Evolutionary conservation across 1,140 invertebrate species (phyloP).

Genomic region (Bombus fervidus): DNA sequence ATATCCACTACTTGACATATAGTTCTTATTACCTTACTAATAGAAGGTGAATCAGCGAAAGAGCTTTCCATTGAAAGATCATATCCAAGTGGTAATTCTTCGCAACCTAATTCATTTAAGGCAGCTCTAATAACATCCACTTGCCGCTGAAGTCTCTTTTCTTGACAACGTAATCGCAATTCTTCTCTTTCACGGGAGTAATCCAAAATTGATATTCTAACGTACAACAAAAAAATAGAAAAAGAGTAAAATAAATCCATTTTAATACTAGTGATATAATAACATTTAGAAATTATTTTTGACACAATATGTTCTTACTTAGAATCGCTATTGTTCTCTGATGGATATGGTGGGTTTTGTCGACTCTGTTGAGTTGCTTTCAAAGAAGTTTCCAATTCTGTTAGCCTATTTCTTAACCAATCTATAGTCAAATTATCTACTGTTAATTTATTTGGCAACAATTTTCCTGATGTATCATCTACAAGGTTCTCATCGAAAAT

Average conservation of each 20-base stretch:
- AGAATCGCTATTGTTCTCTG: slow-evolving; percentile 76
- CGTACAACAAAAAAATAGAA: slow-evolving; percentile 24
- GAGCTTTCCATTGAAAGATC: slow-evolving; percentile 87
- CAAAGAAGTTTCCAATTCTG: slow-evolving; percentile 87
- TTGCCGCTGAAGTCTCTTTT: slow-evolving; percentile 91
- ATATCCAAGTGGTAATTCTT: slow-evolving; percentile 92
- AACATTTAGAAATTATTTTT: background rate
- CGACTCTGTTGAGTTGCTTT: slow-evolving; percentile 78
- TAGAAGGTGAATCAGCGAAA: slow-evolving; percentile 76
- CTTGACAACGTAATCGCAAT: slow-evolving; percentile 88
- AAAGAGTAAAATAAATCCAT: background rate
- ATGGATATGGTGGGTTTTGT: slow-evolving; percentile 71
- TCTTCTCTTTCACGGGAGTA: slow-evolving; percentile 83
- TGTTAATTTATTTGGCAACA: slow-evolving; percentile 91
- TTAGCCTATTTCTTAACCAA: slow-evolving; percentile 89
- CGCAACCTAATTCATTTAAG: slow-evolving; percentile 92
- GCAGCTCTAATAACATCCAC: slow-evolving; percentile 91
- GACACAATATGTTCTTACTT: slow-evolving; percentile 62
- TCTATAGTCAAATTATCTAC: slow-evolving; percentile 96
- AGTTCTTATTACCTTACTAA: slow-evolving; percentile 72
- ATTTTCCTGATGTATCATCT: slow-evolving; percentile 91
- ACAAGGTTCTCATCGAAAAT: slow-evolving; percentile 93
- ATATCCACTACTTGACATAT: slow-evolving; percentile 14
- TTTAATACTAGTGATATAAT: background rate
- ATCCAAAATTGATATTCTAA: slow-evolving; percentile 71